Base-by-base conservation (phyloP, 2,113 vertebrate genomes). In the Microtus richardsoni region DNA sequence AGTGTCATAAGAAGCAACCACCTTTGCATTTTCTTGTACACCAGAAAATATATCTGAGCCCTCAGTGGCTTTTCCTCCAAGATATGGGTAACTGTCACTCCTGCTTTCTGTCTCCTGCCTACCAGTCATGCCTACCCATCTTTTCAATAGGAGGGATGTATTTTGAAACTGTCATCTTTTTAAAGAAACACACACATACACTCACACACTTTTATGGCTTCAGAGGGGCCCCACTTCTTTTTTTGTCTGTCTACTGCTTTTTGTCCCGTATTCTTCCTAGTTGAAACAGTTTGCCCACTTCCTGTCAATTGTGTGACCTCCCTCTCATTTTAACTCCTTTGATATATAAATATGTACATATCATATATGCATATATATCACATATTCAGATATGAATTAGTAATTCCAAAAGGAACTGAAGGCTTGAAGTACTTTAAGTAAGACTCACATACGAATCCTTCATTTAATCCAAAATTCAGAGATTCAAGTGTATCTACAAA, bases 171-270 rank as follows among this genome's bases (percentile, higher is more conserved):
- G 28, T 88, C 84, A 88, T 60, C 60, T 71, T 87, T 64, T 49
- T 79, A 96, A 93, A 84, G 70, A 80, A 39, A 74, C 39, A 74
- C 44, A 93, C 52, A 89, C 24, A 70, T 1, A 84, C 16, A 52
- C 52, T 14, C 52, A 66, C 60, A 44, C 14, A 22, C 5, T 36
- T 77, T 84, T 47, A 41, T 30, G 52, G 52, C 58, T 90, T 92
- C n/a, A 4, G 11, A n/a, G 19, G 60, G 58, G 21, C 88, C 70
- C 52, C 64, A 8, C n/a, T 28, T 94, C n/a, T 58, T 68, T 26
- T 24, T 64, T 64, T 26, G 62, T 64, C 13, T 58, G 19, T 58
- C 19, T 58, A 58, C 44, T 54, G 66, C 62, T 79, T 70, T 90
- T 41, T 58, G 36, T 49, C 54, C n/a, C 49, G 60, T 33, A 8